Percentiles rank a stretch among this genome's conserved stretches.
phyloP scores from a whole-genome alignment of 2,113 vertebrate species.

The Phaethornis superciliosus region DNA sequence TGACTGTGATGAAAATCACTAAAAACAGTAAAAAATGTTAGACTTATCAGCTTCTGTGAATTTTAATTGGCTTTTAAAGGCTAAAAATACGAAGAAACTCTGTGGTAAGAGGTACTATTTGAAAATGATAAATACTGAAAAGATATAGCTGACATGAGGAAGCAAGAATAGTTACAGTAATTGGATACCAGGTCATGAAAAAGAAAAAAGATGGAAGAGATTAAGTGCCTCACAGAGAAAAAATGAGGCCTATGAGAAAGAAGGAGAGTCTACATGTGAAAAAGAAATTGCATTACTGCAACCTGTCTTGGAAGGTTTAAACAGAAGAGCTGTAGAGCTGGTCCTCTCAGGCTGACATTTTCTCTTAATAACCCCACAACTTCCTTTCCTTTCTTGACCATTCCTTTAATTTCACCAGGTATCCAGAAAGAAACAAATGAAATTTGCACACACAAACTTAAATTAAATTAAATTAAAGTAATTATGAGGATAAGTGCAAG shows the following conservation, averaged over 20 bases:
- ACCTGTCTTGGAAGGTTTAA: conserved; percentile 19
- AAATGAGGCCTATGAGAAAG: conserved; percentile 20
- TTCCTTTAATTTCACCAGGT: background rate
- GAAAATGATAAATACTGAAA: conserved; percentile 65
- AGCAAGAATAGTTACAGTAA: conserved; percentile 64
- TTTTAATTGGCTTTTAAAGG: conserved; percentile 59
- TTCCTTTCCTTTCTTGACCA: background rate
- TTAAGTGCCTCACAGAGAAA: conserved; percentile 40
- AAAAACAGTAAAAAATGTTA: conserved; percentile 8
- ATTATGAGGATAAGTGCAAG: background rate
- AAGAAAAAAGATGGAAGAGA: conserved; percentile 54
- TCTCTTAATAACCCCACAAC: background rate
- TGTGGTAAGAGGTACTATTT: background rate
- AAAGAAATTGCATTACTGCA: conserved; percentile 27
- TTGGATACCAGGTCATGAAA: conserved; percentile 56
- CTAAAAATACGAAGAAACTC: conserved; percentile 31
- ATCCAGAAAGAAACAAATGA: background rate
- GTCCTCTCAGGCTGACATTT: background rate
- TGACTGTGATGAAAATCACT: conserved; percentile 26
- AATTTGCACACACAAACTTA: background rate
- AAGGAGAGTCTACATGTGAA: conserved; percentile 8
- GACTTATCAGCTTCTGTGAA: conserved; percentile 33
- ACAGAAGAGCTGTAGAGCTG: background rate
- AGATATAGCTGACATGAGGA: conserved; percentile 38
- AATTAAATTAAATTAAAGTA: background rate